phyloP scores from a whole-genome alignment of 2,113 vertebrate genomes.

The Callaeas wilsoni region DNA sequence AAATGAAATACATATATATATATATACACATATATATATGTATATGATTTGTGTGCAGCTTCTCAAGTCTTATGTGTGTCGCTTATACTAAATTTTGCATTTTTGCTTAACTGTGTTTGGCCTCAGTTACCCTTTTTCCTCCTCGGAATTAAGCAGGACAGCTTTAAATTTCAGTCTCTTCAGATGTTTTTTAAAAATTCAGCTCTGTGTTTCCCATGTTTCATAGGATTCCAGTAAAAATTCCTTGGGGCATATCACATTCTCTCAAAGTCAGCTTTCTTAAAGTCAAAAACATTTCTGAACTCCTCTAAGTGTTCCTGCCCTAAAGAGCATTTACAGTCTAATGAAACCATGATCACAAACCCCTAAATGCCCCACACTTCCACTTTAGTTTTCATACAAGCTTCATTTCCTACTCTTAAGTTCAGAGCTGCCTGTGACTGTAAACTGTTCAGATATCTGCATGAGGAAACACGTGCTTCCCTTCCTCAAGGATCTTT shows the following conservation, averaged over 20 bases:
- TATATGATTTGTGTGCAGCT: not conserved
- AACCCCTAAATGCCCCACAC: not conserved
- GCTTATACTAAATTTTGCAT: conserved; percentile 35
- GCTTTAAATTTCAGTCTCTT: conserved; percentile 62
- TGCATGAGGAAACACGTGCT: not conserved
- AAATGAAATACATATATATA: not conserved
- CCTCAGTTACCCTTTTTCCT: conserved; percentile 61
- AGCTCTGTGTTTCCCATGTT: conserved; percentile 55
- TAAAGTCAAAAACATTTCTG: conserved; percentile 44
- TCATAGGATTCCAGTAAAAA: conserved; percentile 37
- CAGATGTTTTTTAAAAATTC: conserved; percentile 51
- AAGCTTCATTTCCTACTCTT: conserved; percentile 41
- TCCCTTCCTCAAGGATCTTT: conserved; percentile 36
- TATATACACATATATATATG: not conserved
- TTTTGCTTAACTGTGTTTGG: conserved; percentile 47
- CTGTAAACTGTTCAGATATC: not conserved
- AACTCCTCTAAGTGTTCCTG: conserved; percentile 4
- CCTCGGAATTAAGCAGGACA: conserved; percentile 26
- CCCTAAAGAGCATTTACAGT: conserved; percentile 10
- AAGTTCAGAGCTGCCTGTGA: not conserved
- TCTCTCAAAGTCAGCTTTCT: conserved; percentile 61
- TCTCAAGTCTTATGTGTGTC: conserved; percentile 15
- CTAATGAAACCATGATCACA: conserved; percentile 49
- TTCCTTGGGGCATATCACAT: conserved; percentile 44
- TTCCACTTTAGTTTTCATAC: conserved; percentile 26